Base-by-base conservation (phyloP, 1,140 invertebrate species). In the Zaprionus inermis region DNA sequence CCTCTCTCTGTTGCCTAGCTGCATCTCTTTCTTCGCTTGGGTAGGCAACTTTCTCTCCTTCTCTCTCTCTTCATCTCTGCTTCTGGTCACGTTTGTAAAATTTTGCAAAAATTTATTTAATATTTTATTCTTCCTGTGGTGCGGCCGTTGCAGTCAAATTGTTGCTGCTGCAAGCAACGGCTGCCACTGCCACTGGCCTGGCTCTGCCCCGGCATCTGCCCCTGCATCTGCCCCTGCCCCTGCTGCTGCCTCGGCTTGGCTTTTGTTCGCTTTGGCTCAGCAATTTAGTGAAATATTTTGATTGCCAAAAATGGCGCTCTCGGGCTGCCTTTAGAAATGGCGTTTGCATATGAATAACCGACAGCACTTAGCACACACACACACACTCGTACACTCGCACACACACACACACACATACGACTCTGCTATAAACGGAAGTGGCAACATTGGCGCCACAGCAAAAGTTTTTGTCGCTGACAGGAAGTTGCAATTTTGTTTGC, bases 401-500 rank as follows among this genome's bases (percentile, higher is more conserved):
- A 41, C 22, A 64, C 38, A 70, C 14, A 30, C 28, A 69, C 22
- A 51, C 10, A 69, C n/a, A 38, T 16, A 11, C 12, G 7, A 44
- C 38, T 44, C n/a, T 44, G 60, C 51, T 89, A 73, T 88, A 83
- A 89, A 67, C 83, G 84, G 83, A 88, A 88, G 83, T 88, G 83
- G 83, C 83, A 88, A 89, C 83, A 89, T 88, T 83, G 83, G 83
- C 80, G 83, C 83, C 84, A 82, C 72, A 86, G 83, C 83, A 89
- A 88, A 88, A 88, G 83, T 88, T 88, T 88, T 88, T 90, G 84
- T 90, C 84, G 84, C 81, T 90, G 84, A 85, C 84, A 89, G 84
- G 84, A 89, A 89, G 84, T 89, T 89, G 84, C 84, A 89, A 89
- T 89, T 89, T 90, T 89, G 84, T 89, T 89, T 89, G 84, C 85